A percentile compares a stretch with the other conserved stretches of the same genome.
phyloP scores from a whole-genome alignment of 2,113 vertebrate genomes.

The Pedetes capensis region DNA sequence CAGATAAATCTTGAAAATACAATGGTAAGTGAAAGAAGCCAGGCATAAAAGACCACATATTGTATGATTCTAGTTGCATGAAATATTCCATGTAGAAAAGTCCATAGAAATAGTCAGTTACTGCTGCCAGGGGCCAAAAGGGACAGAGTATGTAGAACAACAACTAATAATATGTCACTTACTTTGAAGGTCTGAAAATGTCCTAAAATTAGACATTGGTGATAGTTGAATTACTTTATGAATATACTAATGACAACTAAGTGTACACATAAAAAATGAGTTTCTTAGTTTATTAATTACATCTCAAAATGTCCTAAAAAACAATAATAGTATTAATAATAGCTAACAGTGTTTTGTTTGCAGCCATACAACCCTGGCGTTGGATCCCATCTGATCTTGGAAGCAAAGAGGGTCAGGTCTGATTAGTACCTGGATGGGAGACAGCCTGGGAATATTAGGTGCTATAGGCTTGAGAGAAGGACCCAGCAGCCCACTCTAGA shows the following conservation, averaged over 20 bases:
- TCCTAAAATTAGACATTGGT: not conserved
- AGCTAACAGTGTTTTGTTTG: not conserved
- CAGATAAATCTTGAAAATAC: not conserved
- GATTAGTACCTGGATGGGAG: no score
- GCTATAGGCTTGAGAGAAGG: no score
- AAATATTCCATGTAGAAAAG: not conserved
- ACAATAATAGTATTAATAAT: not conserved
- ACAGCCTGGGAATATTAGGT: no score
- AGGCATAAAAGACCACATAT: not conserved
- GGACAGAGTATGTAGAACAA: not conserved
- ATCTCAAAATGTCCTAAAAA: not conserved
- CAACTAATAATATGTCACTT: not conserved
- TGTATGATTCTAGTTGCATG: not conserved
- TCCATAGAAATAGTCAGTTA: not conserved
- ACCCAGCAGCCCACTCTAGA: no score
- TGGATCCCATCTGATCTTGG: no score
- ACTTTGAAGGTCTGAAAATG: not conserved
- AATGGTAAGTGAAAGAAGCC: not conserved
- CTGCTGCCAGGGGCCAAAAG: not conserved
- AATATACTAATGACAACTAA: not conserved
- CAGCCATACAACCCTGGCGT: no score
- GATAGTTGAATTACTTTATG: not conserved
- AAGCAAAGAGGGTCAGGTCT: no score
- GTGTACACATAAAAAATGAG: not conserved
- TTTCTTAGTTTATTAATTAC: not conserved